Percentiles rank a stretch among this genome's conserved stretches.
Evolutionary conservation across 2,113 vertebrate species (phyloP).

Genomic region (Leucosticte australis): DNA sequence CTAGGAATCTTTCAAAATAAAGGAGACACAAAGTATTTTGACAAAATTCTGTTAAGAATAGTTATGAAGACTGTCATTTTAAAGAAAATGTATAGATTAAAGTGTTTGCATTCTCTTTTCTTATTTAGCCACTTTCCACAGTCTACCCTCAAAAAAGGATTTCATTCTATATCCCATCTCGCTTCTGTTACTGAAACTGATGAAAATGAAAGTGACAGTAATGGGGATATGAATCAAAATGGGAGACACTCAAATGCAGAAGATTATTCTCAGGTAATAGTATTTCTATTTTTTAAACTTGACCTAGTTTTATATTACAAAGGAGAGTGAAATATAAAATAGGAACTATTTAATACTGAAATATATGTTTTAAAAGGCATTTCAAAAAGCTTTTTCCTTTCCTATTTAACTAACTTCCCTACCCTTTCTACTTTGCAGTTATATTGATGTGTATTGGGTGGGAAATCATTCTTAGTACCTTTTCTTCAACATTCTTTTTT

Average conservation of each 20-base stretch:
- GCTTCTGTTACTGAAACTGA: conserved; percentile 75
- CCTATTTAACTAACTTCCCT: neutral
- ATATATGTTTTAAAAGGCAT: neutral
- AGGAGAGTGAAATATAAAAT: neutral
- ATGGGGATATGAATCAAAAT: neutral
- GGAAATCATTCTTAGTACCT: neutral
- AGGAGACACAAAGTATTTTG: neutral
- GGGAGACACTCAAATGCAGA: neutral
- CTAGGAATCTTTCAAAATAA: neutral
- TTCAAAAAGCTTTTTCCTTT: neutral
- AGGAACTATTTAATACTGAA: neutral
- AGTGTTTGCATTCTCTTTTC: neutral
- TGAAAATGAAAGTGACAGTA: conserved; percentile 56
- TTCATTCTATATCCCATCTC: conserved; percentile 35
- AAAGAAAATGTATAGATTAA: neutral
- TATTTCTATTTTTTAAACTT: neutral
- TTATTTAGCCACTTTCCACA: conserved; percentile 59
- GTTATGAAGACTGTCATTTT: neutral
- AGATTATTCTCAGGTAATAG: conserved; percentile 74
- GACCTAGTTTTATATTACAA: neutral
- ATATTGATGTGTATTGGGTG: neutral
- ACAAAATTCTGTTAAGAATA: neutral
- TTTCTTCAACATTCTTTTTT: neutral
- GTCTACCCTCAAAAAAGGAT: conserved; percentile 55
- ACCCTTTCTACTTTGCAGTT: neutral